Base-by-base conservation (phyloP, 2,113 vertebrate species). In the Ameiurus melas region DNA sequence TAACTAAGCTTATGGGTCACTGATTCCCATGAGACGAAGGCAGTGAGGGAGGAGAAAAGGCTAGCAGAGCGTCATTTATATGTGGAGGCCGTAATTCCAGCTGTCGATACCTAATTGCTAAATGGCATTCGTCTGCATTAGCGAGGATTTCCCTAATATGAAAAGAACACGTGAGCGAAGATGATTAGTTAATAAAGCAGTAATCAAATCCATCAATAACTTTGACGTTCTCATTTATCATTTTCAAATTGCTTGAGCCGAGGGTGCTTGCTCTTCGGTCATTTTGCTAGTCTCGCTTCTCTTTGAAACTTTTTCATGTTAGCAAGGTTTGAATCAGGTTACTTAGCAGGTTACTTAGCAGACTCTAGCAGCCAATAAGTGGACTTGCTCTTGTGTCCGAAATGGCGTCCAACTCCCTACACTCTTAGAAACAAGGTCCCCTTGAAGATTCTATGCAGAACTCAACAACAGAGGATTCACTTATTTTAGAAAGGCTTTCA, bases 71-170 rank as follows among this genome's bases (percentile, higher is more conserved):
- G 86, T 73, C 58, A 47, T 80, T 89, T 86, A 92, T 88, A 85
- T 90, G 78, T 91, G 91, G 92, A 92, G 90, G 88, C 89, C 89
- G 78, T 90, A 91, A 91, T 92, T 90, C 91, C 87, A 82, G 79
- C 27, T 90, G 91, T 84, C 88, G 58, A 73, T 86, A 87, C 71
- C 43, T 53, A 89, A 81, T 88, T 79, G 71, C 57, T 87, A 71
- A 87, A 83, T 36, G 57, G 43, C 79, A 43, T 70, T 90, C 17
- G 57, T 83, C 30, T 77, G 60, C 85, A 87, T 87, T 57, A 90
- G 73, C 13, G 30, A 75, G 64, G 5, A 68, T 79, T 47, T 62
- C 75, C 84, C 36, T 77, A 71, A 58, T 80, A 27, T 87, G 64
- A 84, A 58, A 90, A 64, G 58, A 78, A 22, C 71, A 39, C 77